These are phyloP conservation scores for Pachyrhynchus sulphureomaculatus DNA, from an alignment of 1,140 invertebrate genomes.

Conservation along the genomic window DNA sequence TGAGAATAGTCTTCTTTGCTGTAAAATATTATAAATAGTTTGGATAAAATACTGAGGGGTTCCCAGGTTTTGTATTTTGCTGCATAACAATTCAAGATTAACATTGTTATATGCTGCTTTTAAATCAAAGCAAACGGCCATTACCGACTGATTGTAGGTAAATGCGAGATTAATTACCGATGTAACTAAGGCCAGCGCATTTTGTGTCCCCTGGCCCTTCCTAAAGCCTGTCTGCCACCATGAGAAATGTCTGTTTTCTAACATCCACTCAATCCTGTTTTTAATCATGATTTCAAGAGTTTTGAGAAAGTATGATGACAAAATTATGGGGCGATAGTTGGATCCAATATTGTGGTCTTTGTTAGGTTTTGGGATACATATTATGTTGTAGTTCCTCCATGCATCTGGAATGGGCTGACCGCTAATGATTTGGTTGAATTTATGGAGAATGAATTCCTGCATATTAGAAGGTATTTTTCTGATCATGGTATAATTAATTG, in stretches of 20 bases:
- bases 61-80: background rate
- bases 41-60: background rate
- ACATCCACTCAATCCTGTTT: slow-evolving; percentile 12
- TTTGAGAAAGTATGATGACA: slow-evolving; percentile 8
- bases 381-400: slow-evolving; percentile 7
- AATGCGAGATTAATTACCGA: slow-evolving; percentile 5
- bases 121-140: slow-evolving; percentile 19
- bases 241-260: slow-evolving; percentile 7
- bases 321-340: slow-evolving; percentile 6
- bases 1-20: background rate
- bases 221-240: slow-evolving; percentile 6
- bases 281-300: slow-evolving; percentile 16
- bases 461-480: no score
- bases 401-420: background rate
- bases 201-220: slow-evolving; percentile 9
- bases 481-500: no score
- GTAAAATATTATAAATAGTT: slow-evolving; percentile 5
- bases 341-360: background rate
- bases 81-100: slow-evolving; percentile 2
- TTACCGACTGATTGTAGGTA: background rate
- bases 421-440: no score
- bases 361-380: slow-evolving; percentile 7
- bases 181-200: no score
- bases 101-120: slow-evolving; percentile 19
- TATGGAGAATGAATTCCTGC: no score